Conservation (phyloP, 2,888 invertebrate genomes). For the Nowickia ferox region DNA sequence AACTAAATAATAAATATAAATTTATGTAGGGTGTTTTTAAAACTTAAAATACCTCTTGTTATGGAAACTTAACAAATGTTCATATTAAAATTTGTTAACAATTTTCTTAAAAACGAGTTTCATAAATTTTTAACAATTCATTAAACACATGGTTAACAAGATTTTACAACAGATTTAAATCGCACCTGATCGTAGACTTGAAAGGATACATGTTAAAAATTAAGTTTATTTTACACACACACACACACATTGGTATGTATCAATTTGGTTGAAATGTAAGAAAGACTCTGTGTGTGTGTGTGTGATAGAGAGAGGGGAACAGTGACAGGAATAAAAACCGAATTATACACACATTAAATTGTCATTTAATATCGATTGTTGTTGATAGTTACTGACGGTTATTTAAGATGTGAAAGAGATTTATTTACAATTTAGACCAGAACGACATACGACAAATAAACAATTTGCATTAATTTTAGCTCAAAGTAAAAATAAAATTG, state of each 20-base stretch:
- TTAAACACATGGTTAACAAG: constrained; percentile 67
- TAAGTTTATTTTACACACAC: constrained; percentile 8
- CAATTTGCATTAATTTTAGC: too few species aligned
- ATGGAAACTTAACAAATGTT: neutral
- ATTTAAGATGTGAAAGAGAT: constrained; percentile 32
- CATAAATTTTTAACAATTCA: constrained; percentile 59
- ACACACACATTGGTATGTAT: neutral
- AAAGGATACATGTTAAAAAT: constrained; percentile 49
- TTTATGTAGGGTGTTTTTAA: neutral
- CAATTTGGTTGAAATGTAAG: neutral
- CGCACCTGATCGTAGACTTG: constrained; percentile 59
- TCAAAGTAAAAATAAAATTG: too few species aligned
- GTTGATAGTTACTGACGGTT: constrained; percentile 7
- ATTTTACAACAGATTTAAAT: constrained; percentile 64
- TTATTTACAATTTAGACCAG: neutral
- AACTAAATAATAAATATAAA: neutral
- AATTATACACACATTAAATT: constrained; percentile 33
- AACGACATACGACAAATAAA: neutral
- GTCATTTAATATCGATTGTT: constrained; percentile 53
- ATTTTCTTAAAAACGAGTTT: constrained; percentile 53
- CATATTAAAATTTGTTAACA: neutral
- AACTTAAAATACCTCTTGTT: neutral
- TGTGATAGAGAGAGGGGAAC: neutral
- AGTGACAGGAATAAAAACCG: neutral
- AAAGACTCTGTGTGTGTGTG: too few species aligned